Evolutionary conservation across 2,113 vertebrate species (phyloP), one percentile per base, ranked within the genome.

Genomic region (Sphyrna mokarran): DNA sequence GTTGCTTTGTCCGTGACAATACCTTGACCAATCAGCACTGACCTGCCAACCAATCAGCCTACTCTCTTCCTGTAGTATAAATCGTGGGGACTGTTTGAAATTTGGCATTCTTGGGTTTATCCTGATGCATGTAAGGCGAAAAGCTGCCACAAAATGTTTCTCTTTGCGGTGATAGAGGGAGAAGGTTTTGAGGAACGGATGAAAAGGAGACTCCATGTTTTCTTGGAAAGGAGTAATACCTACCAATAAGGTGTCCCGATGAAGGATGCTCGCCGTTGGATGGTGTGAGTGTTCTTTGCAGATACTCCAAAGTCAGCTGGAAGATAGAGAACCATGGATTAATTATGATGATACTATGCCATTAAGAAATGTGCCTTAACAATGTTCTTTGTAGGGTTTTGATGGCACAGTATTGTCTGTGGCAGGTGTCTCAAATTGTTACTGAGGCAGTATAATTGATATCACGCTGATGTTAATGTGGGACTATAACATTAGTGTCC

Each of bases 231-330:
- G 33, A 93, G 7, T 37, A 1, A 22, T 10, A 89, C 97, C 95
- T 86, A 98, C 97, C 97, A 97, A 95, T 98, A 98, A 0, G 97
- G 97, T 0, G 97, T 98, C 87, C 97, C 97, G 0, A 98, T 97
- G 96, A 98, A 98, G 20, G 97, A 97, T 6, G 96, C 96, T 7
- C 97, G 96, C 37, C 96, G 97, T 95, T 98, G 97, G 22, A 97
- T 85, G 0, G 97, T 97, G 94, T 96, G 96, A 43, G 96, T 96
- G 63, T 97, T 98, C 83, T 97, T 97, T 33, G 97, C 97, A 0
- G 97, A 98, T 72, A 98, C 97, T 0, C 97, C 97, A 89, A 98
- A 98, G 95, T 98, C 97, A 0, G 97, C 97, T 98, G 95, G 8
- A 61, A 89, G 48, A 93, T 54, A 96, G 48, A 23, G 2, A 72